These are phyloP conservation scores for Miichthys miiuy DNA, from an alignment of 2,797 vertebrate species.

Conservation along the genomic window DNA sequence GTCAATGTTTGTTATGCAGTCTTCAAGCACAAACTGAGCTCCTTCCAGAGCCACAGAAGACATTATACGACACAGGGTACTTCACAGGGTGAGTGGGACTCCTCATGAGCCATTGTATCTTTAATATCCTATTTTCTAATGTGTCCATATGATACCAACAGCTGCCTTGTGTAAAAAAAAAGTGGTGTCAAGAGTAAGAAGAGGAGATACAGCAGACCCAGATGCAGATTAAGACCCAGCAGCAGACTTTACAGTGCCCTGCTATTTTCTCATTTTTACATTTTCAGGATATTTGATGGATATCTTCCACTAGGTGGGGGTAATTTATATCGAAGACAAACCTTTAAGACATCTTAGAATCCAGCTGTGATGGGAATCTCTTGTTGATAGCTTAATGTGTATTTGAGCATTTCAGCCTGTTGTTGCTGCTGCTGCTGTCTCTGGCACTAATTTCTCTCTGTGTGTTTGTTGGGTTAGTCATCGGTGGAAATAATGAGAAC, in stretches of 20 bases:
- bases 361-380: constrained; percentile 5
- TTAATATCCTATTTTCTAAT: background rate
- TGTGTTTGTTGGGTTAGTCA: constrained; percentile 11
- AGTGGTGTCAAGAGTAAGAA: too few species aligned
- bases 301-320: constrained; percentile 72
- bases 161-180: too few species aligned
- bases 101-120: background rate
- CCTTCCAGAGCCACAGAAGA: background rate
- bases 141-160: too few species aligned
- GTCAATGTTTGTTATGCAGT: background rate
- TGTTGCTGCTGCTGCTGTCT: constrained; percentile 4
- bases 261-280: background rate
- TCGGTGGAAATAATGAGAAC: constrained; percentile 46
- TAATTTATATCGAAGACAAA: constrained; percentile 43
- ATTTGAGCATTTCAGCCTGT: constrained; percentile 10
- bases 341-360: constrained; percentile 10
- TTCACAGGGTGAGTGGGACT: background rate
- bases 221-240: background rate
- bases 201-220: too few species aligned
- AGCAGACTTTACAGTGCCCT: background rate
- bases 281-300: background rate
- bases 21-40: background rate
- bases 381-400: background rate
- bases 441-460: constrained; percentile 21
- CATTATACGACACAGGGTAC: background rate